Evolutionary conservation across 2,797 vertebrate species (phyloP).

Genomic region (Pseudomugil tenellus): DNA sequence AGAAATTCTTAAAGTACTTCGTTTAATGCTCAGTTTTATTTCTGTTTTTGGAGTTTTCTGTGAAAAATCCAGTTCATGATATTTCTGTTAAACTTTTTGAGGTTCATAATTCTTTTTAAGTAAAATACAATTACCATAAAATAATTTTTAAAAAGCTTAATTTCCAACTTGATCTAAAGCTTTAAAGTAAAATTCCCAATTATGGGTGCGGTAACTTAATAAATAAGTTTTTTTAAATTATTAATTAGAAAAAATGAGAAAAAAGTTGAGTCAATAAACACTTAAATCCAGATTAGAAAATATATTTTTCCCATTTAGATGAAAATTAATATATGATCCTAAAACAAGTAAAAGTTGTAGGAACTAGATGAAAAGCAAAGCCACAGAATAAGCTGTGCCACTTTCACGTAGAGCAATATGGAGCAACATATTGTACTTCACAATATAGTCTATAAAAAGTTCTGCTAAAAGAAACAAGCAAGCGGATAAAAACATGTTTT

Average conservation of each 20-base stretch:
- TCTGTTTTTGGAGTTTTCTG: neutral
- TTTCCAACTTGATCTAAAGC: neutral
- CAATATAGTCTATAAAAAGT: no score
- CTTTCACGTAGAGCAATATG: constrained; percentile 35
- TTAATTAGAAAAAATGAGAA: neutral
- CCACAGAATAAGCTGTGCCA: constrained; percentile 21
- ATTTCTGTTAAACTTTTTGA: neutral
- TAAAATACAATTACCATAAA: neutral
- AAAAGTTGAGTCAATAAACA: neutral
- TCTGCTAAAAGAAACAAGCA: no score
- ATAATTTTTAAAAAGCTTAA: neutral
- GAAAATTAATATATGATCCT: neutral
- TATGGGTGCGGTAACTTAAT: neutral
- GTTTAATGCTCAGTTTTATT: neutral
- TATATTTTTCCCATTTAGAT: neutral
- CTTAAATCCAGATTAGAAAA: neutral
- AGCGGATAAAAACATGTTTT: constrained; percentile 60
- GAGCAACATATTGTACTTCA: neutral
- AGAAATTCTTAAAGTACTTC: no score
- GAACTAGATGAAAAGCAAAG: constrained; percentile 22
- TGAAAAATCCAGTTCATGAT: neutral
- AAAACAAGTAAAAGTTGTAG: neutral
- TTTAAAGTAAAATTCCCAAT: no score
- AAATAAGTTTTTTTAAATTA: neutral
- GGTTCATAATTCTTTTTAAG: no score